Percentiles rank a stretch among this genome's conserved stretches.
These are phyloP conservation scores for Zapornia atra DNA, from an alignment of 2,113 vertebrate species.

Conservation along the genomic window DNA sequence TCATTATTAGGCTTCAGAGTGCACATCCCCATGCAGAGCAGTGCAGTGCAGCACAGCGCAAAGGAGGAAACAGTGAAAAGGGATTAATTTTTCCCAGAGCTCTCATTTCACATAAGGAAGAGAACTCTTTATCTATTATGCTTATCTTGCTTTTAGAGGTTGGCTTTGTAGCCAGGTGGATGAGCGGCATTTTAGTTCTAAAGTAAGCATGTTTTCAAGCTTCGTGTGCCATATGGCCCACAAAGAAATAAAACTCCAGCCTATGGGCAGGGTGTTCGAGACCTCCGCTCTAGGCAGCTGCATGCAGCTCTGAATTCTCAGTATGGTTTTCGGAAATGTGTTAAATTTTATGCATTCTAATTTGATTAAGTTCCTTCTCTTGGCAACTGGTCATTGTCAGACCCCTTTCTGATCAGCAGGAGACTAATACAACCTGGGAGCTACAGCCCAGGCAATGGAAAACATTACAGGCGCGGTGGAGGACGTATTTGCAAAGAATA, in stretches of 20 bases:
- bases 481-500: neutral
- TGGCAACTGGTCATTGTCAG: neutral
- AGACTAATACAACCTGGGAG: neutral
- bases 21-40: neutral
- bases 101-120: neutral
- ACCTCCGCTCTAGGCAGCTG: conserved; percentile 46
- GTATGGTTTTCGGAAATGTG: neutral
- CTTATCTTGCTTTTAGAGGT: conserved; percentile 40
- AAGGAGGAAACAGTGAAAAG: neutral
- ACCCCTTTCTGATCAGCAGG: conserved; percentile 7
- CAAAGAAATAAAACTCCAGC: conserved; percentile 9
- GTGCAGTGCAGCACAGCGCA: neutral
- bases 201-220: conserved; percentile 30
- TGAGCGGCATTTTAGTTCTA: neutral
- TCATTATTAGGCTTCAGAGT: neutral
- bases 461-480: neutral
- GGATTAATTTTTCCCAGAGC: neutral
- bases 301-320: neutral
- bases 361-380: conserved; percentile 11
- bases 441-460: neutral
- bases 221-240: neutral
- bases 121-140: neutral
- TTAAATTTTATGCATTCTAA: conserved; percentile 19
- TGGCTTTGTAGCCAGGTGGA: conserved; percentile 16
- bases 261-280: neutral